Evolutionary conservation across 2,888 invertebrate genomes (phyloP).

Genomic region (Gasteruption jaculator): DNA sequence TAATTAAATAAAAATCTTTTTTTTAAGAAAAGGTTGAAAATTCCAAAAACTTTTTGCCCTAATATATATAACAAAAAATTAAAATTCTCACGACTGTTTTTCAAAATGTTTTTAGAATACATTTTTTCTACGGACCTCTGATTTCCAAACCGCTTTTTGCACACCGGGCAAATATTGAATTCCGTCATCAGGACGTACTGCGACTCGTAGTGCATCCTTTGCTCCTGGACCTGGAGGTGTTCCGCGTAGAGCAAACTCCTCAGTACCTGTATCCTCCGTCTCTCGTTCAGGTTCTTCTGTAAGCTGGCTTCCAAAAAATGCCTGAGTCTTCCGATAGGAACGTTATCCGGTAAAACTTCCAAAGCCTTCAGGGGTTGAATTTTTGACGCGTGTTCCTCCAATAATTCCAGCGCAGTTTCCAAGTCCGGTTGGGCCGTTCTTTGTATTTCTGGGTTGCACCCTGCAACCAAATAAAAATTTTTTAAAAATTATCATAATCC

Average conservation of each 20-base stretch:
- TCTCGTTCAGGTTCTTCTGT: constrained; percentile 68
- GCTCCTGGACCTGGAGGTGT: constrained; percentile 77
- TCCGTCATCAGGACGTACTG: constrained; percentile 82
- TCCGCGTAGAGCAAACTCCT: constrained; percentile 83
- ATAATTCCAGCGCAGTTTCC: constrained; percentile 71
- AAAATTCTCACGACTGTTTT: too few relatives aligned
- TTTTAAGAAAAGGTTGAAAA: constrained; percentile 2
- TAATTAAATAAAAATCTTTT: background rate
- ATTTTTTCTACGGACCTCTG: constrained; percentile 62
- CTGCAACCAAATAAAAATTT: constrained; percentile 22
- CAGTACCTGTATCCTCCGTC: constrained; percentile 72
- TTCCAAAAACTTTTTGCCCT: background rate
- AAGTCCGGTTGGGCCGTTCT: constrained; percentile 69
- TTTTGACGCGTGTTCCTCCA: constrained; percentile 79
- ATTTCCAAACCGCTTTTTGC: constrained; percentile 89
- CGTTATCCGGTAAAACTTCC: constrained; percentile 74
- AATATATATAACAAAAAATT: constrained; percentile 6
- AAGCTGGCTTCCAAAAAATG: constrained; percentile 76
- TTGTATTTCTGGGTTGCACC: constrained; percentile 43
- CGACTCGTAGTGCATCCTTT: constrained; percentile 75
- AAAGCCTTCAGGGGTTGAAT: constrained; percentile 80
- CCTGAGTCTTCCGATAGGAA: constrained; percentile 72
- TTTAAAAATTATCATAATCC: background rate
- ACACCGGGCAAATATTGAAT: constrained; percentile 83
- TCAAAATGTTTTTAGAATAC: too few relatives aligned